Percentiles rank a stretch among this genome's conserved stretches.
These are phyloP conservation scores for Shinisaurus crocodilurus DNA, from an alignment of 2,113 vertebrate genomes.

Conservation along the genomic window DNA sequence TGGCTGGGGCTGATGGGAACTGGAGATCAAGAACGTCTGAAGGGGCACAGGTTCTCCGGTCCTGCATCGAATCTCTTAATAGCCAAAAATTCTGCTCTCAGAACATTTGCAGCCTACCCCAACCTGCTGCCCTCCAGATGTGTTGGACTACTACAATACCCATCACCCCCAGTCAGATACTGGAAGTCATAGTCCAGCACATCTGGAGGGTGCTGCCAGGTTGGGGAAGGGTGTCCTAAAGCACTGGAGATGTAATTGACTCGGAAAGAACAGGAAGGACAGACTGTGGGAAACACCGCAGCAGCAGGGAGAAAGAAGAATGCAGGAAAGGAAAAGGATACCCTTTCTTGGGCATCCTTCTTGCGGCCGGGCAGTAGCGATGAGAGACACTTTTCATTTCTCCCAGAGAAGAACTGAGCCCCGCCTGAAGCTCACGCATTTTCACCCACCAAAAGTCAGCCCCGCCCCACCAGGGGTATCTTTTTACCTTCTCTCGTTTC, in stretches of 20 bases:
- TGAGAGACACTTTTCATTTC: neutral
- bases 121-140: too few species aligned
- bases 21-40: neutral
- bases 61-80: neutral
- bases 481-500: neutral
- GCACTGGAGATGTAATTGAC: neutral
- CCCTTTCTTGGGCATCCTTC: neutral
- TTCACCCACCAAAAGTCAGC: neutral
- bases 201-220: too few species aligned
- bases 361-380: neutral
- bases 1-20: neutral
- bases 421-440: neutral
- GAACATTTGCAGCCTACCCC: too few species aligned
- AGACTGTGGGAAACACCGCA: slow-evolving; percentile 16
- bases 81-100: neutral
- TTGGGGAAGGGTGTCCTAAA: neutral
- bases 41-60: neutral
- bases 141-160: neutral
- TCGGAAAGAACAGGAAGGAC: too few species aligned
- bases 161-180: neutral
- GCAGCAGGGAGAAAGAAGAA: neutral
- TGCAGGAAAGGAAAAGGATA: neutral
- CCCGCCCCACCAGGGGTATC: neutral
- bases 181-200: neutral
- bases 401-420: neutral